Evolutionary conservation across 1,140 invertebrate genomes (phyloP).

Genomic region (Brachionus plicatilis): DNA sequence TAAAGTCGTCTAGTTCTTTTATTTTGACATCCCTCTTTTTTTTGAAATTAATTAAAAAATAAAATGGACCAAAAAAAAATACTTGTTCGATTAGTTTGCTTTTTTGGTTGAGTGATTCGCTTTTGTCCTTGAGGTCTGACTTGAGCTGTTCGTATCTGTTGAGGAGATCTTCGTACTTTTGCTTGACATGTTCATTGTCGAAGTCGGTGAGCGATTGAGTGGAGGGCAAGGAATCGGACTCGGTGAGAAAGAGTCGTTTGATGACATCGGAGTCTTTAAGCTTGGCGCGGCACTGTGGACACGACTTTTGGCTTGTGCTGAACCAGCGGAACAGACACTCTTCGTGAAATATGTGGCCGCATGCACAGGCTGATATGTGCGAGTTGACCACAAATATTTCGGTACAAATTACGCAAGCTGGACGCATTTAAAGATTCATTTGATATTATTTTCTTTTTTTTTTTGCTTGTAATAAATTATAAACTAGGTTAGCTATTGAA

Average conservation of each 20-base stretch:
- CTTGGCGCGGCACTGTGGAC: constrained; percentile 23
- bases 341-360: constrained; percentile 84
- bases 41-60: too few relatives aligned
- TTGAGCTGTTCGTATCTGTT: constrained; percentile 18
- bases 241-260: constrained; percentile 24
- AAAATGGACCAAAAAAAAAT: background rate
- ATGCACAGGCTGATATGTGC: constrained; percentile 58
- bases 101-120: background rate
- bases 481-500: constrained; percentile 13
- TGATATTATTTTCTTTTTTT: background rate
- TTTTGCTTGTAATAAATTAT: background rate
- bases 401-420: constrained; percentile 37
- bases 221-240: background rate
- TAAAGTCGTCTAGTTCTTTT: constrained; percentile 19
- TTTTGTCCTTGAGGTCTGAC: background rate
- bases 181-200: background rate
- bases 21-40: background rate
- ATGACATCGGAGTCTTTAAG: constrained; percentile 31
- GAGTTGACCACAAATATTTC: constrained; percentile 39
- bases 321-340: constrained; percentile 90
- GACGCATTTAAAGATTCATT: constrained; percentile 5
- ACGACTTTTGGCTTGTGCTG: constrained; percentile 29
- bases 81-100: constrained; percentile 13
- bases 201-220: background rate
- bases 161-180: constrained; percentile 7